Evolutionary conservation across 2,113 vertebrate species (phyloP), one percentile per base, ranked within the genome.

Genomic region (Corvus cornix): DNA sequence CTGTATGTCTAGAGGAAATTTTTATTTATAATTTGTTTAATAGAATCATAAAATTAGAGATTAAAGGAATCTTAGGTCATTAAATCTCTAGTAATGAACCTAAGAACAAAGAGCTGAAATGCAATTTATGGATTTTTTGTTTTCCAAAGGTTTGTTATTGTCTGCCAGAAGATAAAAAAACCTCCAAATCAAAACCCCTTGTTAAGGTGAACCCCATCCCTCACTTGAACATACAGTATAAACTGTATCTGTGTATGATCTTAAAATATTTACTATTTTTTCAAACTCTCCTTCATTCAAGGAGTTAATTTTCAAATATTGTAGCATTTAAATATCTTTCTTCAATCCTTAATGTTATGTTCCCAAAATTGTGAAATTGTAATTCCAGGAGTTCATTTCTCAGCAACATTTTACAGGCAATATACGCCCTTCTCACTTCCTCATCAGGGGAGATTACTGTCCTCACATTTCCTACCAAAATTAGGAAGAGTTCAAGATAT

Each of bases 21-120:
- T 89, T 89, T 90, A 92, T 96, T 94, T 94, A 80, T 89, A 2
- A 27, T 88, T 95, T 88, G 48, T 90, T 96, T 84, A 92, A 89
- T 43, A 66, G 85, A 78, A 67, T 87, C 35, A 76, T 72, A 84
- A 90, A 77, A 86, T 56, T 15, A 52, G 35, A 92, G 72, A 81
- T 80, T 63, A 92, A 90, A 88, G 67, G 66, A 55, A 46, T 43
- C 16, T 59, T 89, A 48, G 13, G 18, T 86, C 56, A 86, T 86
- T 83, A 64, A 87, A 75, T 84, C 49, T 92, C 52, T 49, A 68
- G 31, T 41, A 90, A 60, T 64, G 41, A 90, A 74, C 35, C 12
- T 60, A 26, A 62, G 87, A 90, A 53, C 67, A 84, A 79, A 91
- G 55, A 81, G 16, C 28, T 90, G 82, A 73, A 88, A 74, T 86